Evolutionary conservation across 2,113 vertebrate species (phyloP), one percentile per base, ranked within the genome.

Genomic region (Trochalopteron elliotii): DNA sequence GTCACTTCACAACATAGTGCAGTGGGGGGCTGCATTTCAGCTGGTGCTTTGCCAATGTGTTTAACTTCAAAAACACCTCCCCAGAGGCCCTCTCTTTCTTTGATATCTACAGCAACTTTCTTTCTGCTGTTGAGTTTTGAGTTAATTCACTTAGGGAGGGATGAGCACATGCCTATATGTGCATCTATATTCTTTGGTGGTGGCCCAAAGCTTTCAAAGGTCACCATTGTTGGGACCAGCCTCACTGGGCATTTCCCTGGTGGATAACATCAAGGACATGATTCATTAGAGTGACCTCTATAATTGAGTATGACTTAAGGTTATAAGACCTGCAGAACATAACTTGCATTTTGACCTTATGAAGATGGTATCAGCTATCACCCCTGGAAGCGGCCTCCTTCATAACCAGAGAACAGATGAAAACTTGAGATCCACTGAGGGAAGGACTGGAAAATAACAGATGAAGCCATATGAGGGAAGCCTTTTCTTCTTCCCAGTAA

Each of bases 1-100:
- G 99, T 98, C 86, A 83, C 57, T 83, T 87, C 57, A 39, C 75
- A 75, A 47, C 57, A 13, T 39, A 35, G 47, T 65, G n/a, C 75
- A 70, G 35, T 68, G 27, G 31, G 25, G 39, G n/a, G n/a, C 44
- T 87, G 37, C 52, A 21, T 79, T 97, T 88, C 76, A 79, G 37
- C 69, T 94, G 40, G 17, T 83, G 37, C 33, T 83, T 86, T 89
- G 76, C 52, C 49, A 45, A n/a, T 78, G 45, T 59, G 12, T 91
- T 91, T 65, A 47, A 59, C 40, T 56, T 93, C 79, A 87, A 89
- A 95, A 93, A 30, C 21, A 28, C 59, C 33, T 76, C 71, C 79
- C 37, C 15, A 40, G 75, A 83, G 37, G 37, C 56, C 7, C 21
- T 72, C 39, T 7, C 27, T 87, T 49, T 68, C 77, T 94, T 83